Base-by-base conservation (phyloP, 2,113 vertebrate genomes). In the Toxotes chatareus region DNA sequence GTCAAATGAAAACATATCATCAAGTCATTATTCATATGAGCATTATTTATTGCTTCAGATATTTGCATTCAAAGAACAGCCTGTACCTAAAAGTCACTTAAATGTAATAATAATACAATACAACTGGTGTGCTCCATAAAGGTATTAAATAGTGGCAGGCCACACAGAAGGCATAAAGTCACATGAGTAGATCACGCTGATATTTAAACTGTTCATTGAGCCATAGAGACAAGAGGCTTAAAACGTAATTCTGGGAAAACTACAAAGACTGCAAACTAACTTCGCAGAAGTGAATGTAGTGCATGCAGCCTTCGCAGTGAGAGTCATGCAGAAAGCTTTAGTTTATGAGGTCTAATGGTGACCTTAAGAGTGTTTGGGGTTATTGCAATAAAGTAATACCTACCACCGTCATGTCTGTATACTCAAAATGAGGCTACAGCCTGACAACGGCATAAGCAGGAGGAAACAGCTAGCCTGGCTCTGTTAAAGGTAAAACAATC, bases 1-100 rank as follows among this genome's bases (percentile, higher is more conserved):
- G 61, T 73, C 21, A 77, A 40, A 82, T 56, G 17, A 63, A 55
- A 31, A 63, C 40, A 77, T n/a, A 75, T 49, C n/a, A n/a, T n/a
- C n/a, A 90, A 75, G 53, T 86, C 64, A 72, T 86, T 85, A 76
- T 85, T 91, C 47, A 84, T 75, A 87, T 87, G 86, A 94, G 90
- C 90, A 84, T 93, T 88, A 87, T 94, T 95, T 96, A 96, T 96
- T 96, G 95, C 94, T 95, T 95, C 72, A 91, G 91, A 92, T 90
- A 90, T 89, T 93, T 94, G 91, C 93, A 90, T 91, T 90, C 90
- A 90, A 92, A 93, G 86, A 89, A 92, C 89, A 87, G 86, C 83
- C 67, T 84, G 66, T 85, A 94, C 89, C 90, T 86, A 71, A 80
- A 88, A 82, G 76, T 73, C 46, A 76, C 67, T 85, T 78, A 49